These are phyloP conservation scores for Leucozona laternaria DNA, from an alignment of 2,888 invertebrate species.

Conservation along the genomic window DNA sequence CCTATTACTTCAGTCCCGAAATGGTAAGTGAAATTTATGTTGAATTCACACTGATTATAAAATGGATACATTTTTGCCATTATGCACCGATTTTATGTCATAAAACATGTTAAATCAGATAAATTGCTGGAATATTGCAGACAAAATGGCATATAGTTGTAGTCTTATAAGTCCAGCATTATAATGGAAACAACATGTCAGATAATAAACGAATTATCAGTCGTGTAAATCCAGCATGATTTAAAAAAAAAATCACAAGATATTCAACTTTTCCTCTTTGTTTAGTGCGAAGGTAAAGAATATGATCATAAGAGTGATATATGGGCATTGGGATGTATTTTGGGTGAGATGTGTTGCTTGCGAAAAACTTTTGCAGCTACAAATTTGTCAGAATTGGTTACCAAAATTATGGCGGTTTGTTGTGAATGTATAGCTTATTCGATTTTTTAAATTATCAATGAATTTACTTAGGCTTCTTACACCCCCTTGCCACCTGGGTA, in stretches of 20 bases:
- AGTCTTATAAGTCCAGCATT: no score
- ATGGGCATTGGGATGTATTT: conserved; percentile 91
- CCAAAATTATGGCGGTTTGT: conserved; percentile 88
- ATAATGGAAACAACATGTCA: no score
- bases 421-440: background rate
- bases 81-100: no score
- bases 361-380: conserved; percentile 90
- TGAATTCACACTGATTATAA: background rate
- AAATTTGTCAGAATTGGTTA: conserved; percentile 89
- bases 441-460: background rate
- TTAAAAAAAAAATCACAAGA: background rate
- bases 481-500: conserved; percentile 88
- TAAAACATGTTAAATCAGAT: no score
- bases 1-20: conserved; percentile 90
- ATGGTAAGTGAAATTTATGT: conserved; percentile 84
- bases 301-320: conserved; percentile 91
- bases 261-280: conserved; percentile 15
- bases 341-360: conserved; percentile 90
- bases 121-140: no score
- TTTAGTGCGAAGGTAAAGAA: conserved; percentile 89
- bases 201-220: no score
- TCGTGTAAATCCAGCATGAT: no score
- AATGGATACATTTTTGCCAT: no score
- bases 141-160: no score
- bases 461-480: conserved; percentile 86